Evolutionary conservation across 2,113 vertebrate species (phyloP).

Genomic region (Andinoacara biseriatus): DNA sequence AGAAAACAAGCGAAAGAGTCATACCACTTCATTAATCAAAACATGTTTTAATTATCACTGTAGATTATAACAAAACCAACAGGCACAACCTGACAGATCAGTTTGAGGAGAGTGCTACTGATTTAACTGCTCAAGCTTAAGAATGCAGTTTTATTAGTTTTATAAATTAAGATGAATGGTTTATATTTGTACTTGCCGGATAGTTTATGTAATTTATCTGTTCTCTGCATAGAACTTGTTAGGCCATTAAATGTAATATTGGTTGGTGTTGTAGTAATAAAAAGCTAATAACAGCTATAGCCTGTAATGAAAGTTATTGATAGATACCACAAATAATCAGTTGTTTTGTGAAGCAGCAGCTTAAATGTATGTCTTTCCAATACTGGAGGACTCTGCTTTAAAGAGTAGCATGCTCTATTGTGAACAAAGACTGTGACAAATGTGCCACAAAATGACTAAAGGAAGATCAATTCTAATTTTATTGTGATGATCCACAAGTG

Average conservation of each 20-base stretch:
- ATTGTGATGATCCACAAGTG: constrained; percentile 25
- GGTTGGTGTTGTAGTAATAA: background rate
- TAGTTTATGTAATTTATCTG: constrained; percentile 6
- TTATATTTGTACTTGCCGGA: background rate
- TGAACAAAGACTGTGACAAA: constrained; percentile 39
- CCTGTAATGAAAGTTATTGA: background rate
- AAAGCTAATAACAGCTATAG: background rate
- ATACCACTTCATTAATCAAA: background rate
- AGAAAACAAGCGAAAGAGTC: background rate
- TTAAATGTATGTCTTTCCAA: background rate
- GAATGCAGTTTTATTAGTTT: background rate
- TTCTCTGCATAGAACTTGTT: background rate
- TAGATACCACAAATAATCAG: background rate
- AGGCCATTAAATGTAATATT: background rate
- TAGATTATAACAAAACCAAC: background rate
- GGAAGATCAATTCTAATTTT: constrained; percentile 53
- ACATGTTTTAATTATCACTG: background rate
- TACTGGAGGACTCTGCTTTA: background rate
- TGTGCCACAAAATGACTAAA: constrained; percentile 27
- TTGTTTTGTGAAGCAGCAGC: background rate
- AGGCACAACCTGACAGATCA: background rate
- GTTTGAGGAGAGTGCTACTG: background rate
- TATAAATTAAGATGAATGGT: background rate
- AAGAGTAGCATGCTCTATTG: constrained; percentile 10
- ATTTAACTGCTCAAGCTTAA: background rate